These are phyloP conservation scores for Peromyscus polionotus DNA, from an alignment of 2,113 vertebrate species.

Conservation along the genomic window DNA sequence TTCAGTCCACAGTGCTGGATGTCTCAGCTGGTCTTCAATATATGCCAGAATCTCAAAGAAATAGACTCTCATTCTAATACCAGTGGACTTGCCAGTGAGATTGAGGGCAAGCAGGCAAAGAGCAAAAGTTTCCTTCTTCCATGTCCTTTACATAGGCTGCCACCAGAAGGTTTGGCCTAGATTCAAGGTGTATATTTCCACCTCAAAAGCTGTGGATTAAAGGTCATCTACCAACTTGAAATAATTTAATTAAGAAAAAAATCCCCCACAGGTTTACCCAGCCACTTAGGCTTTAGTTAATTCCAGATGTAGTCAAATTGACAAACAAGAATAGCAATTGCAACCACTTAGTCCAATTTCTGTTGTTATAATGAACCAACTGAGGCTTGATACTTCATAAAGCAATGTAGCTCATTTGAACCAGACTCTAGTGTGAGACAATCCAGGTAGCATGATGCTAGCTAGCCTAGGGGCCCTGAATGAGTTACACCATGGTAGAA, in stretches of 20 bases:
- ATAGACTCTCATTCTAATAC: background rate
- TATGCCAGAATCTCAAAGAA: background rate
- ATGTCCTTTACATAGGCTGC: background rate
- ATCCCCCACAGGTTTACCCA: background rate
- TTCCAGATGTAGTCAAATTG: background rate
- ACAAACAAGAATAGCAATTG: background rate
- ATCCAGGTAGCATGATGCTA: background rate
- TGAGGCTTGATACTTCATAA: background rate
- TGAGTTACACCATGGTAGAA: background rate
- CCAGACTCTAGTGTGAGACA: background rate
- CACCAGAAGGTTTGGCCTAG: background rate
- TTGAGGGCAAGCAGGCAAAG: background rate
- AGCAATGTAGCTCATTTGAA: background rate
- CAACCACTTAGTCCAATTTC: background rate
- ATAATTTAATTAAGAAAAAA: background rate
- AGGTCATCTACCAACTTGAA: background rate
- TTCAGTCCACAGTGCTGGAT: background rate
- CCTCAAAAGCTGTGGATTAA: background rate
- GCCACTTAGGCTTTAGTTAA: background rate
- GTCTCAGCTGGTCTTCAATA: background rate
- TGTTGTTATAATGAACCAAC: background rate
- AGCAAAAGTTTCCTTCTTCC: background rate
- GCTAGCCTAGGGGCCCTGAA: no score
- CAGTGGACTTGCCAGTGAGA: background rate
- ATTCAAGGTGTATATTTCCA: background rate